Conservation (phyloP, 2,797 vertebrate species). For the Sciurus carolinensis region DNA sequence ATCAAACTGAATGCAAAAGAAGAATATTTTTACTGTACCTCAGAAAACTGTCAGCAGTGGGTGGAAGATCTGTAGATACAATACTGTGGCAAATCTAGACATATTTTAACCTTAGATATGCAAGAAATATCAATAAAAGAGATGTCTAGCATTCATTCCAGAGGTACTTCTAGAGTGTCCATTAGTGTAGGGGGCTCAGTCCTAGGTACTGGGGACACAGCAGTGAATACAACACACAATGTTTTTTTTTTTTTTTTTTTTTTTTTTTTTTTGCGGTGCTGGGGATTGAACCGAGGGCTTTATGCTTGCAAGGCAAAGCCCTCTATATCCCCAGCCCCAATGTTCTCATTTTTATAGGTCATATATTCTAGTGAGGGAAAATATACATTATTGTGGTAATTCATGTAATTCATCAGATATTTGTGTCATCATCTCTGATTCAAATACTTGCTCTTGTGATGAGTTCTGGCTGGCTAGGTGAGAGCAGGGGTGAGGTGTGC, state of each 20-base stretch:
- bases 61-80: conserved; percentile 32
- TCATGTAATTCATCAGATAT: not conserved
- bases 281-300: too few species aligned
- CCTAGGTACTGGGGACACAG: not conserved
- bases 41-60: conserved; percentile 49
- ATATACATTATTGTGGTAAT: not conserved
- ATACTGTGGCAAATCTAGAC: not conserved
- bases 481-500: not conserved
- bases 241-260: not conserved
- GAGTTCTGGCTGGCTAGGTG: not conserved
- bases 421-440: not conserved
- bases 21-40: conserved; percentile 67
- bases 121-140: conserved; percentile 26
- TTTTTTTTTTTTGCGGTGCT: too few species aligned
- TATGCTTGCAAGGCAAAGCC: too few species aligned
- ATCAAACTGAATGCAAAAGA: conserved; percentile 66
- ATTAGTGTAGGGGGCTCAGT: not conserved
- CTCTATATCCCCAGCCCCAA: too few species aligned
- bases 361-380: not conserved
- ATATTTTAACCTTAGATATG: conserved; percentile 17
- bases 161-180: not conserved
- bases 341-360: not conserved
- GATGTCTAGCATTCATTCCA: not conserved
- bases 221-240: not conserved
- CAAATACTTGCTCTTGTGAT: not conserved